Base-by-base conservation (phyloP, 2,113 vertebrate species). In the Heterochromis multidens region DNA sequence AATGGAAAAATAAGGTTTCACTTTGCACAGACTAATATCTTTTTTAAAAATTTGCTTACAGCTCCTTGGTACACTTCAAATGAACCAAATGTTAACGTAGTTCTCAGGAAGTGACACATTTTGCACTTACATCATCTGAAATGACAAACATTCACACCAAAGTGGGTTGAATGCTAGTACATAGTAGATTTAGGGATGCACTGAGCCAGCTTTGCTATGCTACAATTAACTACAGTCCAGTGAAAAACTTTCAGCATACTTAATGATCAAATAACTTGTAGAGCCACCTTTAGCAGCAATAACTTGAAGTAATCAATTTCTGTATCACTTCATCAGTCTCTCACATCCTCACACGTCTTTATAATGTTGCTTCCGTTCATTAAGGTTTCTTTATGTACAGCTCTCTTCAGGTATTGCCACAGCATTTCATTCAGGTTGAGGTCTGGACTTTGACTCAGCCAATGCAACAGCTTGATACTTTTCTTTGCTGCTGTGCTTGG, bases 401-500 rank as follows among this genome's bases (percentile, higher is more conserved):
- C 17, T 52, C 7, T 52, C 17, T 52, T 19, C 2, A 52, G 49
- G 17, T 19, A 19, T 5, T 3, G 17, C 17, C 17, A 19, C 49
- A 8, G 49, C 6, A 21, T 52, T 52, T 21, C 49, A 52, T 7
- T 19, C 6, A 3, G 14, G 65, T 70, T 70, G 40, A 70, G 23
- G 40, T 46, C 27, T 46, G 23, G 40, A 70, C 40, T 70, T 70
- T 46, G 67, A 49, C 67, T 31, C 21, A 43, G 25, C 27, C 67
- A 72, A 52, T 72, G 43, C 67, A 72, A 72, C 43, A 49, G 16
- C 67, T 29, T 49, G 1, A 72, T 49, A 29, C 67, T 72, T 13
- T 72, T 25, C 65, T 72, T 72, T 72, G 65, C 65, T 49, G 65
- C 7, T 72, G 40, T 43, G 40, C 40, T 43, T 43, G 40, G 12